Evolutionary conservation across 2,113 vertebrate genomes (phyloP).

Genomic region (Oreochromis niloticus): DNA sequence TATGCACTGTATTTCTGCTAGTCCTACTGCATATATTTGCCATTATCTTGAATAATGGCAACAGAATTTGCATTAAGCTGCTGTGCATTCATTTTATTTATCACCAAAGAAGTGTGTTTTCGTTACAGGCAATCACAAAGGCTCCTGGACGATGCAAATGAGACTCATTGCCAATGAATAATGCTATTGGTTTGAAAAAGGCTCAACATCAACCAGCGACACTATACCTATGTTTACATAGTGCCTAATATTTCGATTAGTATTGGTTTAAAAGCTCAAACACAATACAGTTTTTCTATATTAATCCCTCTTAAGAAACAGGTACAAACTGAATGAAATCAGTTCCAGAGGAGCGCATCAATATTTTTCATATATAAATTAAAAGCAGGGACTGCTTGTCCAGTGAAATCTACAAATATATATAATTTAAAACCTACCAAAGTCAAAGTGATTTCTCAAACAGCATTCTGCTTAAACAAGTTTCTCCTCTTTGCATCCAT

Average conservation of each 20-base stretch:
- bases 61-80: conserved; percentile 36
- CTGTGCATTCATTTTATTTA: conserved; percentile 38
- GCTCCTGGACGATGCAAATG: conserved; percentile 43
- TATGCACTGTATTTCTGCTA: neutral
- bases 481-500: neutral
- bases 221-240: neutral
- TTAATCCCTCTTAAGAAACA: neutral
- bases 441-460: neutral
- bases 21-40: neutral
- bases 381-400: neutral
- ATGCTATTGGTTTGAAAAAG: conserved; percentile 32
- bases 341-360: neutral
- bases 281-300: neutral
- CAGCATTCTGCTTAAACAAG: neutral
- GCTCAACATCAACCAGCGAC: conserved; percentile 20
- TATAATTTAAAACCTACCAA: too few species aligned
- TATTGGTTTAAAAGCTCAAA: neutral
- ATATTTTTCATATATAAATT: neutral
- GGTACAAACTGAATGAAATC: neutral
- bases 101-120: conserved; percentile 47
- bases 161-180: conserved; percentile 52
- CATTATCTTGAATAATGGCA: conserved; percentile 27
- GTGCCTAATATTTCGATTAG: neutral
- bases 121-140: conserved; percentile 36
- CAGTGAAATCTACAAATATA: neutral